phyloP scores from a whole-genome alignment of 2,797 vertebrate species.

The Psittacula derbiana region DNA sequence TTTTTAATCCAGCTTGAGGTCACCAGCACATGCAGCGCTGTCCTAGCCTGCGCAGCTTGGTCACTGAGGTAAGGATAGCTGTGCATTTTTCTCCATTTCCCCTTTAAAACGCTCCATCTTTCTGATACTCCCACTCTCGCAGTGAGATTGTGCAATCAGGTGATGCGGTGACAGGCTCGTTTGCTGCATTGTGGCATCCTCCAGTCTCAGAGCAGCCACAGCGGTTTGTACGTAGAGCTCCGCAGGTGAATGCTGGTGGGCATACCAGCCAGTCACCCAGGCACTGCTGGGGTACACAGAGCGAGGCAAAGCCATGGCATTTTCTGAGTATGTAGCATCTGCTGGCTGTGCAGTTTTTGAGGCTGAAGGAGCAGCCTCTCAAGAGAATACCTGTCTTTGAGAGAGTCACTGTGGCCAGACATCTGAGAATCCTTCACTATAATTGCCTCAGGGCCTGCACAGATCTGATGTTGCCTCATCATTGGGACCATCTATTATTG shows the following conservation, averaged over 20 bases:
- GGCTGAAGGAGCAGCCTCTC: neutral
- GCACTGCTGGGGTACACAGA: neutral
- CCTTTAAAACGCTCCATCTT: slow-evolving; percentile 64
- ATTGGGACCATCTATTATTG: neutral
- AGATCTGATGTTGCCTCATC: neutral
- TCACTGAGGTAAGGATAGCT: neutral
- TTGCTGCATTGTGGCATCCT: slow-evolving; percentile 59
- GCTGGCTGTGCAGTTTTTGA: neutral
- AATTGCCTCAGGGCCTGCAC: neutral
- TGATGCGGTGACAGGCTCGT: slow-evolving; percentile 41
- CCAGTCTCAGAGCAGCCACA: neutral
- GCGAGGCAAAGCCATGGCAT: fast-evolving
- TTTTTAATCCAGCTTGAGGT: neutral
- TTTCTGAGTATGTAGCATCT: fast-evolving
- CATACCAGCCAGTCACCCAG: neutral
- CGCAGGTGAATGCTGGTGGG: neutral
- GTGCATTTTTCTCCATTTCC: slow-evolving; percentile 35
- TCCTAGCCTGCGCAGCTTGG: neutral
- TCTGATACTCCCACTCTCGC: neutral
- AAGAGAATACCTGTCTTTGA: neutral
- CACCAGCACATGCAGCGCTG: neutral
- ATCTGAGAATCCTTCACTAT: neutral
- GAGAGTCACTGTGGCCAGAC: neutral
- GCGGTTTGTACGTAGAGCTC: neutral
- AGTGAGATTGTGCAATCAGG: slow-evolving; percentile 38